Percentiles rank a stretch among this genome's conserved stretches.
Conservation (phyloP, 2,888 invertebrate genomes). For the Agrypnus murinus region DNA sequence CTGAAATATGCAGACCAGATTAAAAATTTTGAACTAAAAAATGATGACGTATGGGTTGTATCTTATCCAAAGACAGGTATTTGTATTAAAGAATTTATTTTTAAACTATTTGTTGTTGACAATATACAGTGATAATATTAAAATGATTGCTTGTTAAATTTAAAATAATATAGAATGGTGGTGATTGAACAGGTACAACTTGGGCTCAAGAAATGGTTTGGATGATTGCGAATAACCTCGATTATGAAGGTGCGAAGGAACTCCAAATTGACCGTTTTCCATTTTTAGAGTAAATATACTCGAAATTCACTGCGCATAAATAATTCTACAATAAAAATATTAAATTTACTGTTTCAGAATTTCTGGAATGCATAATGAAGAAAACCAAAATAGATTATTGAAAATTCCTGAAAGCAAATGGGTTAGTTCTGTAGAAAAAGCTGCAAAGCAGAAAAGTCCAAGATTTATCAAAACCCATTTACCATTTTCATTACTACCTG, state of each 20-base stretch:
- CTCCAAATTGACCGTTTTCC: slow-evolving; percentile 78
- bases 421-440: neutral
- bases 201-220: slow-evolving; percentile 87
- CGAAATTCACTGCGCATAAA: neutral
- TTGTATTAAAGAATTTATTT: too few relatives aligned
- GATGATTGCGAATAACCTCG: too few relatives aligned
- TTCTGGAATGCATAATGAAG: neutral
- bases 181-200: slow-evolving; percentile 87
- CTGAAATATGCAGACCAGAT: slow-evolving; percentile 67
- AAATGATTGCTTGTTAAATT: too few relatives aligned
- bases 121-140: too few relatives aligned
- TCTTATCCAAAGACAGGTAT: slow-evolving; percentile 76
- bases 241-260: slow-evolving; percentile 75
- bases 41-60: slow-evolving; percentile 74
- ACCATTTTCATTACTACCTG: slow-evolving; percentile 76
- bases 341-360: neutral
- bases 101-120: too few relatives aligned
- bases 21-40: slow-evolving; percentile 70
- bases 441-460: slow-evolving; percentile 73
- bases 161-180: too few relatives aligned
- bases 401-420: neutral
- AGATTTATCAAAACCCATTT: too few relatives aligned
- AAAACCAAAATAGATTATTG: neutral
- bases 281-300: slow-evolving; percentile 77
- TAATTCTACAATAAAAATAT: neutral